Conservation (phyloP, 1,140 invertebrate genomes). For the Drosophila sechellia region DNA sequence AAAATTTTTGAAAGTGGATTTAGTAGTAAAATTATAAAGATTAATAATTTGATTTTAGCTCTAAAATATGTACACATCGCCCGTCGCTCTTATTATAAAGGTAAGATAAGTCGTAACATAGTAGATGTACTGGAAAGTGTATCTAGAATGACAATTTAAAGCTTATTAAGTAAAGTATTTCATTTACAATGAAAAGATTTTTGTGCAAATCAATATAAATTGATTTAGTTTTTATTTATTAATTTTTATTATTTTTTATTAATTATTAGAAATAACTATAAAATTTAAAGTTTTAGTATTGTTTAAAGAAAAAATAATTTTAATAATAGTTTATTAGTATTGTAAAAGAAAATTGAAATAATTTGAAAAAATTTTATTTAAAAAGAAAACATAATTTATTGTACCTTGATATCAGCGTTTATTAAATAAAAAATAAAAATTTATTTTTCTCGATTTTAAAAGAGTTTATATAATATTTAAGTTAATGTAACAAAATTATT, state of each 20-base stretch:
- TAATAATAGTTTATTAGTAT: slow-evolving; percentile 85
- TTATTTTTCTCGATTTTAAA: too few relatives aligned
- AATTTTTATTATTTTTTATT: slow-evolving; percentile 85
- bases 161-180: slow-evolving; percentile 86
- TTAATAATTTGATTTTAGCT: slow-evolving; percentile 86
- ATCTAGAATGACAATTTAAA: slow-evolving; percentile 86
- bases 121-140: slow-evolving; percentile 89
- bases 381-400: slow-evolving; percentile 59
- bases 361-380: slow-evolving; percentile 85
- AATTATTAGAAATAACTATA: slow-evolving; percentile 84
- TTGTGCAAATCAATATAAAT: slow-evolving; percentile 43
- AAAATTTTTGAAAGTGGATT: slow-evolving; percentile 43
- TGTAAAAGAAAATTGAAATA: slow-evolving; percentile 68
- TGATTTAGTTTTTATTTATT: slow-evolving; percentile 80
- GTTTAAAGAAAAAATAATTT: slow-evolving; percentile 82
- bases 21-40: slow-evolving; percentile 46
- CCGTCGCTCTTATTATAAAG: slow-evolving; percentile 47
- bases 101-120: slow-evolving; percentile 90
- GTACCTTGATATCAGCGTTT: slow-evolving; percentile 1
- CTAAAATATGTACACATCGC: slow-evolving; percentile 84
- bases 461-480: too few relatives aligned
- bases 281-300: slow-evolving; percentile 85
- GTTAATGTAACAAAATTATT: too few relatives aligned
- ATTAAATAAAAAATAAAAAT: slow-evolving; percentile 85
- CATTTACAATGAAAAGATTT: slow-evolving; percentile 78